Conservation (phyloP, 2,888 invertebrate species). For the Odontothrips loti region DNA sequence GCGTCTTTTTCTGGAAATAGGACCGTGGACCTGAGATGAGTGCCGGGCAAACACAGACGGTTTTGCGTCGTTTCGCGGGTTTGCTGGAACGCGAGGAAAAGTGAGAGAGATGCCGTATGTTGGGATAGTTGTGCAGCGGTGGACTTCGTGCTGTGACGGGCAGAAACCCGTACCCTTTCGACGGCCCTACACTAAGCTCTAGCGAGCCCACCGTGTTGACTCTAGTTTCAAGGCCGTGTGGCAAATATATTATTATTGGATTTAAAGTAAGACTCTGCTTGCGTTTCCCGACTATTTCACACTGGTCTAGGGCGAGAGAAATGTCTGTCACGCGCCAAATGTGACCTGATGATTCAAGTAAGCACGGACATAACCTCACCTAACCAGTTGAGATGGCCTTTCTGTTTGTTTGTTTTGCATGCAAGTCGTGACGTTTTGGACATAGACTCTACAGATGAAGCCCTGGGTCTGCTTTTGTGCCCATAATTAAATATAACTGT, state of each 20-base stretch:
- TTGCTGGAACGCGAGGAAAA: background rate
- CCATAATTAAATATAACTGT: too few species aligned
- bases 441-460: too few species aligned
- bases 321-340: background rate
- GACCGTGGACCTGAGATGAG: slow-evolving; percentile 41
- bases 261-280: background rate
- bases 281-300: background rate
- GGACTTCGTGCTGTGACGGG: slow-evolving; percentile 17
- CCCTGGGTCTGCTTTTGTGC: too few species aligned
- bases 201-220: background rate
- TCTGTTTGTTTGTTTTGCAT: slow-evolving; percentile 30
- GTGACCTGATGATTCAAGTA: background rate
- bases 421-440: slow-evolving; percentile 19
- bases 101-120: background rate
- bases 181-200: background rate
- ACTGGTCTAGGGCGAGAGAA: background rate
- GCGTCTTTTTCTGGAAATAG: slow-evolving; percentile 50
- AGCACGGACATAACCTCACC: slow-evolving; percentile 13
- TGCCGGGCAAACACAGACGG: slow-evolving; percentile 28
- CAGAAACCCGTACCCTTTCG: background rate
- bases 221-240: slow-evolving; percentile 15
- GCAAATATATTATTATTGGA: background rate
- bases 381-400: background rate
- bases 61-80: slow-evolving; percentile 30
- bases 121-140: background rate